phyloP scores from a whole-genome alignment of 2,113 vertebrate species.

The Arizona elegans region DNA sequence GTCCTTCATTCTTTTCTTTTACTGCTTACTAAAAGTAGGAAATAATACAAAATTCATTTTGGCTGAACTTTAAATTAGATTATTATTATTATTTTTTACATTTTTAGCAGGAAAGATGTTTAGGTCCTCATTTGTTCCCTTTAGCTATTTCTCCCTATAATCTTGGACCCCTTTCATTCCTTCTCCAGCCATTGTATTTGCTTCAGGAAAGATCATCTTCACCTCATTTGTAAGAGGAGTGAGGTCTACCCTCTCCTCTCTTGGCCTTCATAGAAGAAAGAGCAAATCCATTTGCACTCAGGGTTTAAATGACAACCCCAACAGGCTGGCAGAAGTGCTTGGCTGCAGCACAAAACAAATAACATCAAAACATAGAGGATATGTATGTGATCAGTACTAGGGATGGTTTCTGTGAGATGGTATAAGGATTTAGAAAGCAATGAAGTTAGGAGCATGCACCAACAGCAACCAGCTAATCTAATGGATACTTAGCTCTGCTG shows the following conservation, averaged over 20 bases:
- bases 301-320: background rate
- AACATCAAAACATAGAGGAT: no score
- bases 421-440: background rate
- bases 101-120: background rate
- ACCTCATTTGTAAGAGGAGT: background rate
- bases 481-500: no score
- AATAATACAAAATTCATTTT: background rate
- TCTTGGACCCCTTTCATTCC: background rate
- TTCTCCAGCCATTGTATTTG: background rate
- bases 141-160: background rate
- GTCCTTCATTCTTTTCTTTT: background rate
- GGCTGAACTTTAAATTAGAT: background rate
- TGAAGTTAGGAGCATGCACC: background rate
- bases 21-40: background rate
- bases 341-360: background rate
- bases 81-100: background rate
- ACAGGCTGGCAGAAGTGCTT: background rate
- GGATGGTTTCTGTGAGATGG: background rate
- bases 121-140: background rate
- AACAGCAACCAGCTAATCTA: background rate
- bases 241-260: background rate
- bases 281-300: background rate
- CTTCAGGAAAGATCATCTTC: constrained; percentile 1
- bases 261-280: background rate
- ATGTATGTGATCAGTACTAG: background rate